Evolutionary conservation across 2,888 invertebrate genomes (phyloP).

Genomic region (Philaethria dido): DNA sequence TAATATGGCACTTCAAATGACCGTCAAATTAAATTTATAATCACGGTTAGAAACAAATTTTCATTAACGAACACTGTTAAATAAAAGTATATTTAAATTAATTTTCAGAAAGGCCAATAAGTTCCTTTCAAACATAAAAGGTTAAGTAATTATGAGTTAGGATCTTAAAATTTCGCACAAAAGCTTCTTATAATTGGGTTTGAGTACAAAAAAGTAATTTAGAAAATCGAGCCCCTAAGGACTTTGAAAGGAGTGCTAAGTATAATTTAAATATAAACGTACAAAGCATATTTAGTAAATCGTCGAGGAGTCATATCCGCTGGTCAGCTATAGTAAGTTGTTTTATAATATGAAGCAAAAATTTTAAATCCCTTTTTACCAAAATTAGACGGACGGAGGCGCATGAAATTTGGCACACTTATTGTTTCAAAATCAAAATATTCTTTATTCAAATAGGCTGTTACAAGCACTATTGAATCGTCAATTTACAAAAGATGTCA

Average conservation of each 20-base stretch:
- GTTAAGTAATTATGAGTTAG: slow-evolving; percentile 6
- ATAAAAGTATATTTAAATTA: slow-evolving; percentile 13
- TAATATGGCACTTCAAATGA: too few relatives aligned
- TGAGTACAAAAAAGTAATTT: slow-evolving; percentile 1
- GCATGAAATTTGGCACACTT: too few relatives aligned
- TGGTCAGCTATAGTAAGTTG: neutral
- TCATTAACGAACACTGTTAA: neutral
- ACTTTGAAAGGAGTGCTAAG: neutral
- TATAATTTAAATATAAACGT: neutral
- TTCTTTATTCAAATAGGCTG: too few relatives aligned
- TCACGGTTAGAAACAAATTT: neutral
- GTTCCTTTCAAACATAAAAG: slow-evolving; percentile 2
- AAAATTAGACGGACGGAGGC: too few relatives aligned
- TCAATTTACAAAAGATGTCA: too few relatives aligned
- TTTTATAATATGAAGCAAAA: too few relatives aligned
- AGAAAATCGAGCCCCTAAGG: neutral
- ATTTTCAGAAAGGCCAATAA: neutral
- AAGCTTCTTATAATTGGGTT: slow-evolving; percentile 8
- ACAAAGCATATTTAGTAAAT: neutral
- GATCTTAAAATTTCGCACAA: slow-evolving; percentile 16
- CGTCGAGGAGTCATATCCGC: neutral
- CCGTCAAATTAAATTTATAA: too few relatives aligned
- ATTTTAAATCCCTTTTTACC: too few relatives aligned
- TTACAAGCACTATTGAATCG: too few relatives aligned
- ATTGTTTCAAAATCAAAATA: too few relatives aligned